A percentile compares a stretch with the other conserved stretches of the same genome.
Evolutionary conservation across 1,140 invertebrate genomes (phyloP).

Genomic region (Pseudomyrmex concolor): DNA sequence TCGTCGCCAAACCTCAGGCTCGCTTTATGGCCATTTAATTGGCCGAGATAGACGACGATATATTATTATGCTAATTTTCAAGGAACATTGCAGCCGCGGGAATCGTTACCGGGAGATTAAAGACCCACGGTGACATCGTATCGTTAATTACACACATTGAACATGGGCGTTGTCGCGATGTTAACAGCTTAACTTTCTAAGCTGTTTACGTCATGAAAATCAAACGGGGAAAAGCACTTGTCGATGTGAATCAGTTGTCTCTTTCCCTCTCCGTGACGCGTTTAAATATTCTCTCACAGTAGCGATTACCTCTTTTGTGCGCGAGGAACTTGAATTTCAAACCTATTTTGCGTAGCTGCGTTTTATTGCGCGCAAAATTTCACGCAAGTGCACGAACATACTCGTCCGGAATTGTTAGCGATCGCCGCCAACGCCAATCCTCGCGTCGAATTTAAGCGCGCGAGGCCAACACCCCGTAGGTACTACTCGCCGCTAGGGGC

Average conservation of each 20-base stretch:
- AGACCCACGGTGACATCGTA: slow-evolving; percentile 67
- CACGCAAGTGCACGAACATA: not conserved
- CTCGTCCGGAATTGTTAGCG: no score
- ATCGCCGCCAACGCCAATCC: slow-evolving; percentile 14
- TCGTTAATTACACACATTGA: slow-evolving; percentile 74
- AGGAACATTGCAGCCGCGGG: slow-evolving; percentile 68
- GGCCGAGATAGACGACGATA: slow-evolving; percentile 77
- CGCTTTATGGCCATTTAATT: slow-evolving; percentile 80
- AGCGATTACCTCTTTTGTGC: not conserved
- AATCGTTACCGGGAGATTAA: slow-evolving; percentile 73
- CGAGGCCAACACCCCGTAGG: no score
- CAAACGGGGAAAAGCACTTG: not conserved
- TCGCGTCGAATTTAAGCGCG: slow-evolving; percentile 53
- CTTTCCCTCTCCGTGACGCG: no score
- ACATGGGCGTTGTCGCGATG: slow-evolving; percentile 62
- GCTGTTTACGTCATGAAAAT: slow-evolving; percentile 56
- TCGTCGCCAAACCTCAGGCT: slow-evolving; percentile 73
- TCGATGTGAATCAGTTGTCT: not conserved
- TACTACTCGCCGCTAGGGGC: slow-evolving; percentile 6
- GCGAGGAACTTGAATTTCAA: not conserved
- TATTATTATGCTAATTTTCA: slow-evolving; percentile 80
- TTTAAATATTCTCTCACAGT: not conserved
- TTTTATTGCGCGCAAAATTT: no score
- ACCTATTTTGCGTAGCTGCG: not conserved
- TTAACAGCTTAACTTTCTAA: slow-evolving; percentile 66